phyloP scores from a whole-genome alignment of 2,113 vertebrate species.

The Xiphias gladius region DNA sequence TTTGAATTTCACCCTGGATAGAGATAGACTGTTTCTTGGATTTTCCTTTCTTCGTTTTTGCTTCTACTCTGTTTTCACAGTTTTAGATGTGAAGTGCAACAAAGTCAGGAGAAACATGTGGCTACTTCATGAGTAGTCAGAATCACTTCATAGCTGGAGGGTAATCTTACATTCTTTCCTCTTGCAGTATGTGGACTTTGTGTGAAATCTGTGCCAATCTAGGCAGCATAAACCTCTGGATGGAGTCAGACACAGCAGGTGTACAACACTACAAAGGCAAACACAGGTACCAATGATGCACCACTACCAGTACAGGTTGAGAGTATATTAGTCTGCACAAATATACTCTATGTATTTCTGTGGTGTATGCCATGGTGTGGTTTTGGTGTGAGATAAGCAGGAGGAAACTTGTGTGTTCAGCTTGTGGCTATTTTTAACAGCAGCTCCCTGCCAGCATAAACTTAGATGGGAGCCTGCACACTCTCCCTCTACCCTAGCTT shows the following conservation, averaged over 20 bases:
- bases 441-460: constrained; percentile 59
- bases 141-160: constrained; percentile 19
- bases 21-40: neutral
- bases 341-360: constrained; percentile 44
- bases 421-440: constrained; percentile 79
- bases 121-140: constrained; percentile 42
- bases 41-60: neutral
- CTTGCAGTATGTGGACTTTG: constrained; percentile 43
- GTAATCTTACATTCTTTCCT: constrained; percentile 30
- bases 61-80: constrained; percentile 10
- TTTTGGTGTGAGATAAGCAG: constrained; percentile 64
- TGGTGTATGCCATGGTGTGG: constrained; percentile 30
- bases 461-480: constrained; percentile 53
- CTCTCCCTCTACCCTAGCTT: constrained; percentile 36
- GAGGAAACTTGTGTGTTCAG: constrained; percentile 66
- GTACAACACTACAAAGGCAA: constrained; percentile 55
- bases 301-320: constrained; percentile 35
- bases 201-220: constrained; percentile 51
- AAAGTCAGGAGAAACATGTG: constrained; percentile 39
- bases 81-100: neutral
- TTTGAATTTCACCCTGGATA: neutral
- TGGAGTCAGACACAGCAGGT: constrained; percentile 59
- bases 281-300: constrained; percentile 50
- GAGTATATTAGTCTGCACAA: constrained; percentile 53
- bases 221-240: constrained; percentile 36